phyloP scores from a whole-genome alignment of 1,140 invertebrate species.

The Drosophila tani region DNA sequence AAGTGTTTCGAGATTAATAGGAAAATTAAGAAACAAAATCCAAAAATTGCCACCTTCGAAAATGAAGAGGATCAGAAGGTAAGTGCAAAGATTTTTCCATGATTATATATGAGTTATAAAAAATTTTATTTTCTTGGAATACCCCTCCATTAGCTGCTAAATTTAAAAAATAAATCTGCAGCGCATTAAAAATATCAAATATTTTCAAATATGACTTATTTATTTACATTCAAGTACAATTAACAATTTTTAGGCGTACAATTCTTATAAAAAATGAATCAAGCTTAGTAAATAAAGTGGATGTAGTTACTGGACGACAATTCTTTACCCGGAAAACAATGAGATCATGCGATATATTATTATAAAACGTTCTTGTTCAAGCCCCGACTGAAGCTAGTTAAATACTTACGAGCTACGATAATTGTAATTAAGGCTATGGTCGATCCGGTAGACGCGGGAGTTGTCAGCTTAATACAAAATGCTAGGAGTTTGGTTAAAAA shows the following conservation, averaged over 20 bases:
- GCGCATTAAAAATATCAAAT: neutral
- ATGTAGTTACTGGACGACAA: conserved; percentile 38
- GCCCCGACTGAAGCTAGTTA: conserved; percentile 22
- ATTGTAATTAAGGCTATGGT: conserved; percentile 31
- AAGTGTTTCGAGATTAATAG: no score
- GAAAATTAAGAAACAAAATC: no score
- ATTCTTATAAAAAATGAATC: conserved; percentile 56
- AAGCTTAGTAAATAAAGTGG: conserved; percentile 54
- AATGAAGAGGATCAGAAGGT: no score
- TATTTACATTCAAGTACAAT: conserved; percentile 75
- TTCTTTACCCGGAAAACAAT: conserved; percentile 39
- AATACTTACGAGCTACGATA: conserved; percentile 37
- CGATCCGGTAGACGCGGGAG: conserved; percentile 30
- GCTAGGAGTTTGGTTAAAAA: conserved; percentile 36
- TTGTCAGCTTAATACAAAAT: conserved; percentile 45
- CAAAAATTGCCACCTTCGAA: no score
- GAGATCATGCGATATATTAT: conserved; percentile 22
- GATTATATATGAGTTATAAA: no score
- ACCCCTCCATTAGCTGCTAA: no score
- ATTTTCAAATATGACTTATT: conserved; percentile 69
- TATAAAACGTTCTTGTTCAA: conserved; percentile 27
- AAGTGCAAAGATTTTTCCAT: no score
- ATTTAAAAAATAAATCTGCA: neutral
- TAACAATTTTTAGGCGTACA: conserved; percentile 67
- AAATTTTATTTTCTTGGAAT: no score